Percentiles rank a stretch among this genome's conserved stretches.
Evolutionary conservation across 2,888 invertebrate species (phyloP).

Genomic region (Drosophila nigritarsus): DNA sequence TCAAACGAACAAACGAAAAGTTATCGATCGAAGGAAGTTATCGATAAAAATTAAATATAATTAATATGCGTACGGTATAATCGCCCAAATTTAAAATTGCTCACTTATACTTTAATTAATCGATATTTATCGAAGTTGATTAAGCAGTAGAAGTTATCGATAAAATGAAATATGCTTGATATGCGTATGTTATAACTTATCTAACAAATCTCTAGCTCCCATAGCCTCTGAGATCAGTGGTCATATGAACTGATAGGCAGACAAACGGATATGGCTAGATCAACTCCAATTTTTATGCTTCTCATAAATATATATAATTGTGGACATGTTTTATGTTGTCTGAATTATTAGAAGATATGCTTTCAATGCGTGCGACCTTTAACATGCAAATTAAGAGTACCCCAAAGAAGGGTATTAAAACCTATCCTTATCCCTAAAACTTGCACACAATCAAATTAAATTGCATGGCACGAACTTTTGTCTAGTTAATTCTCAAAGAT

Average conservation of each 20-base stretch:
- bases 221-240: neutral
- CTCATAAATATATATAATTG: neutral
- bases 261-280: neutral
- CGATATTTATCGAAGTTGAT: neutral
- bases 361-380: neutral
- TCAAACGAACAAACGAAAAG: neutral
- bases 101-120: fast-evolving
- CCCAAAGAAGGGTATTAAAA: neutral
- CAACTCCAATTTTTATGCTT: fast-evolving
- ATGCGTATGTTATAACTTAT: neutral
- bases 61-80: neutral
- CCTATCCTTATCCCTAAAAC: neutral
- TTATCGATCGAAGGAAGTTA: neutral
- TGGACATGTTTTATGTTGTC: neutral
- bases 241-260: neutral
- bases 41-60: neutral
- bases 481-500: conserved; percentile 25
- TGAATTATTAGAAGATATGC: neutral
- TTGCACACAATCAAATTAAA: conserved; percentile 35
- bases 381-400: neutral
- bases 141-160: neutral
- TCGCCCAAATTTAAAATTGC: fast-evolving
- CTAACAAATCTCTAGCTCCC: neutral
- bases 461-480: conserved; percentile 47
- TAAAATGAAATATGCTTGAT: neutral